Percentiles rank a stretch among this genome's conserved stretches.
phyloP scores from a whole-genome alignment of 1,140 invertebrate species.

The Heliconius eleuchia region DNA sequence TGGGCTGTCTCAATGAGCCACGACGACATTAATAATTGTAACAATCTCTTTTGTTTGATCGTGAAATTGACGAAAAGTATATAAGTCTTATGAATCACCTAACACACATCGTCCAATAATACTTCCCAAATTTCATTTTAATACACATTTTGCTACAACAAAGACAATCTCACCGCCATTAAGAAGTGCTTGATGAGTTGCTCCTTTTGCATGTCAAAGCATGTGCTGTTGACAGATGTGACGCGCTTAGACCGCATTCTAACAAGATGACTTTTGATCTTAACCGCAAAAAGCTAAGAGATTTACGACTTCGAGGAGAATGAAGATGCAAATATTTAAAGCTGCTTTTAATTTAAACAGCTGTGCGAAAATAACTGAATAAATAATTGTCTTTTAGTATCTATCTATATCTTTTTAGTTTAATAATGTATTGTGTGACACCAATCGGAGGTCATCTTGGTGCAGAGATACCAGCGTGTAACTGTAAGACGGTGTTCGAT shows the following conservation, averaged over 20 bases:
- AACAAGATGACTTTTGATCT: slow-evolving; percentile 27
- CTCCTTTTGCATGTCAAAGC: background rate
- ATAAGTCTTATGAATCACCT: too few species aligned
- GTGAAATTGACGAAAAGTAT: too few species aligned
- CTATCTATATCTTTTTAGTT: too few species aligned
- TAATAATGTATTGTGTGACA: too few species aligned
- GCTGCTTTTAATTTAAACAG: background rate
- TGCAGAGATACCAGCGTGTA: too few species aligned
- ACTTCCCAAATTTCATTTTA: background rate
- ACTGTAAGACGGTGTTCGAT: too few species aligned
- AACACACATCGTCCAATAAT: too few species aligned
- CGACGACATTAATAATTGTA: too few species aligned
- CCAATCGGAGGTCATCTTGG: too few species aligned
- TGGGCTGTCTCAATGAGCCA: too few species aligned
- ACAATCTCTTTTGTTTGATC: too few species aligned
- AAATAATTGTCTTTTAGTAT: too few species aligned
- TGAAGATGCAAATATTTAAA: slow-evolving; percentile 8
- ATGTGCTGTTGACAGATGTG: background rate
- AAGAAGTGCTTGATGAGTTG: background rate
- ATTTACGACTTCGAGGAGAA: slow-evolving; percentile 23
- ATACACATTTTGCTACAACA: background rate
- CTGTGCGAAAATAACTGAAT: slow-evolving; percentile 4
- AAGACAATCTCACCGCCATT: background rate
- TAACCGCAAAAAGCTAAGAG: slow-evolving; percentile 8
- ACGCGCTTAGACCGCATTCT: slow-evolving; percentile 5